A percentile compares a stretch with the other conserved stretches of the same genome.
Conservation (phyloP, 2,113 vertebrate species). For the Toxostoma redivivum region DNA sequence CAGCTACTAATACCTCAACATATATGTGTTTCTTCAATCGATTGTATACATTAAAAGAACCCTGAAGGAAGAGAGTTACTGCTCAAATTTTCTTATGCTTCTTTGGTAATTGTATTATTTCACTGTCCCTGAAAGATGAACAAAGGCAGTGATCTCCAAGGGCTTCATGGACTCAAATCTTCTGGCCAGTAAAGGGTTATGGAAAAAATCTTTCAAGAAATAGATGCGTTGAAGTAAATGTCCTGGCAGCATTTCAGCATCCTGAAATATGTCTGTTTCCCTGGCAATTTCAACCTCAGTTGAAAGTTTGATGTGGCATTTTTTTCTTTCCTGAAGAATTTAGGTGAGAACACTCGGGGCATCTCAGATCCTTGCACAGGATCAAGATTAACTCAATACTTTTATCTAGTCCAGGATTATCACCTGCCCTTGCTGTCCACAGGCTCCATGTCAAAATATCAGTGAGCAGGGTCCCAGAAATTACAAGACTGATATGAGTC, state of each 20-base stretch:
- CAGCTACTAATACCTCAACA: neutral
- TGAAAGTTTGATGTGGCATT: neutral
- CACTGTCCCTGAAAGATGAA: neutral
- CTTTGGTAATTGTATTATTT: neutral
- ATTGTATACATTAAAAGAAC: neutral
- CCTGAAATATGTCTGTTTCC: neutral
- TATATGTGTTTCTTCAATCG: neutral
- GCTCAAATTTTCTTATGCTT: accelerated
- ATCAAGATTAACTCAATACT: neutral
- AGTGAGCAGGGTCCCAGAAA: neutral
- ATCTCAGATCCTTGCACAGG: neutral
- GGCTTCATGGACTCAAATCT: neutral
- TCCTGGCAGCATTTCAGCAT: constrained; percentile 6
- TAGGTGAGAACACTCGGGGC: neutral
- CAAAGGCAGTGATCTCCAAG: neutral
- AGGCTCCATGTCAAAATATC: neutral
- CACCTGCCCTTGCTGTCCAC: neutral
- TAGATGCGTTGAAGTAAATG: neutral
- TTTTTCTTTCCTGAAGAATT: neutral
- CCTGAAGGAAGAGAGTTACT: neutral
- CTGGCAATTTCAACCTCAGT: neutral
- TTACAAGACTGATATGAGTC: neutral
- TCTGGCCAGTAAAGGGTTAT: neutral
- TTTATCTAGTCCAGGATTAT: neutral
- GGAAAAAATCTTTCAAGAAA: neutral